These are phyloP conservation scores for Hydrochoerus hydrochaeris DNA, from an alignment of 2,113 vertebrate genomes.

Conservation along the genomic window DNA sequence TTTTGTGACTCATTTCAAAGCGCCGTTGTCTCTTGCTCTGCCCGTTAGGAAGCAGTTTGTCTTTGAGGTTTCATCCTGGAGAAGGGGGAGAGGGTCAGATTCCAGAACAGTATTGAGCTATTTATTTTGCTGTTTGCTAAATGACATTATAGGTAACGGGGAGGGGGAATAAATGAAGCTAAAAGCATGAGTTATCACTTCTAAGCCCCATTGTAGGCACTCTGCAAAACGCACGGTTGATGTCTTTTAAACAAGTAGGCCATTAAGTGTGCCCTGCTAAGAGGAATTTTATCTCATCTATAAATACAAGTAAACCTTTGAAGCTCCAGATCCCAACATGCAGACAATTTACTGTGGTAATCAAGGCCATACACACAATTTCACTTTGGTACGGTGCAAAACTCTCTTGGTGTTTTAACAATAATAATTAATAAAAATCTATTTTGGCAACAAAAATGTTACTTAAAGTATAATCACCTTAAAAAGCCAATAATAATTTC, in stretches of 20 bases:
- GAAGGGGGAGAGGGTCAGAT: not conserved
- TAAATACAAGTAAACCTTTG: slow-evolving; percentile 83
- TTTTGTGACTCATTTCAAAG: not conserved
- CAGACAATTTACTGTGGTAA: slow-evolving; percentile 83
- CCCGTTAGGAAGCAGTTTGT: not conserved
- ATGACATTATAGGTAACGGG: slow-evolving; percentile 57
- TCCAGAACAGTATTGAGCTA: slow-evolving; percentile 32
- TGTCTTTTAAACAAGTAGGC: slow-evolving; percentile 78
- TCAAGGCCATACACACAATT: slow-evolving; percentile 80
- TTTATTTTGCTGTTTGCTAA: slow-evolving; percentile 69
- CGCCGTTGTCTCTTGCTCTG: not conserved
- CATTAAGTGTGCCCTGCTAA: slow-evolving; percentile 78
- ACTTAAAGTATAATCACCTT: slow-evolving; percentile 69
- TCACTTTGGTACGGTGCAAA: slow-evolving; percentile 83
- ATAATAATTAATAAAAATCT: slow-evolving; percentile 85
- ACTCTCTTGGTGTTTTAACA: slow-evolving; percentile 83
- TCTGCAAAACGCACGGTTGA: slow-evolving; percentile 73
- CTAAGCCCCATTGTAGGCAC: slow-evolving; percentile 66
- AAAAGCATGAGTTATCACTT: slow-evolving; percentile 71
- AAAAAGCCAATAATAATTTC: slow-evolving; percentile 55
- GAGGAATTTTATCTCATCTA: slow-evolving; percentile 84
- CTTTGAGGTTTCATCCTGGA: not conserved
- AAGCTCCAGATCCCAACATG: slow-evolving; percentile 76
- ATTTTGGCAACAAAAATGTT: slow-evolving; percentile 73
- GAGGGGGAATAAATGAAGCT: slow-evolving; percentile 70